Evolutionary conservation across 37 sponge, comb jelly and placozoan species (phyloP).

Genomic region (Mnemiopsis leidyi): DNA sequence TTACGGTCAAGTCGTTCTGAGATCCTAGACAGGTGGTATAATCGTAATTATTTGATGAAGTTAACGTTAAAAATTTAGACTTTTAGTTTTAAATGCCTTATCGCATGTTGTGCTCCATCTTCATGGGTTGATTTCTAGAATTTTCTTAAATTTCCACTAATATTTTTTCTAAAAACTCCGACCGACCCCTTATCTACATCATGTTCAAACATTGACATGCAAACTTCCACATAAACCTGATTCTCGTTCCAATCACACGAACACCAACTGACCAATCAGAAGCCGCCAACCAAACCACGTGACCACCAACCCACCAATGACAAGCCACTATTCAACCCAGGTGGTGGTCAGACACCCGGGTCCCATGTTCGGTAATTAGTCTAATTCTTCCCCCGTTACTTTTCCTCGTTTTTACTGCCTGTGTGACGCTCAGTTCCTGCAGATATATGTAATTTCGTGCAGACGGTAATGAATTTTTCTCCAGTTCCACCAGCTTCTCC

Average conservation of each 20-base stretch:
- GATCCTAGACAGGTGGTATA: too few relatives aligned
- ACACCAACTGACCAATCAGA: neutral
- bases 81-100: too few relatives aligned
- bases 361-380: neutral
- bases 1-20: too few relatives aligned
- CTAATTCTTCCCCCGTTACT: neutral
- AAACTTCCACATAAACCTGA: too few relatives aligned
- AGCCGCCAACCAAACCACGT: neutral
- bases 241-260: neutral
- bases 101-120: too few relatives aligned
- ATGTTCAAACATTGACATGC: neutral
- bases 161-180: neutral
- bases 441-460: neutral
- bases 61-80: too few relatives aligned
- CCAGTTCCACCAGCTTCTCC: neutral
- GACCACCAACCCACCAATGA: neutral
- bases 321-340: neutral
- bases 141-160: too few relatives aligned
- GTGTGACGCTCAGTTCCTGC: neutral
- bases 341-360: neutral
- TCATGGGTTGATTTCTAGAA: too few relatives aligned
- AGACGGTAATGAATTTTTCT: neutral
- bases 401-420: neutral
- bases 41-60: too few relatives aligned
- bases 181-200: neutral